Evolutionary conservation across 2,888 invertebrate genomes (phyloP), one percentile per base, ranked within the genome.

Genomic region (Halocaridina rubra): DNA sequence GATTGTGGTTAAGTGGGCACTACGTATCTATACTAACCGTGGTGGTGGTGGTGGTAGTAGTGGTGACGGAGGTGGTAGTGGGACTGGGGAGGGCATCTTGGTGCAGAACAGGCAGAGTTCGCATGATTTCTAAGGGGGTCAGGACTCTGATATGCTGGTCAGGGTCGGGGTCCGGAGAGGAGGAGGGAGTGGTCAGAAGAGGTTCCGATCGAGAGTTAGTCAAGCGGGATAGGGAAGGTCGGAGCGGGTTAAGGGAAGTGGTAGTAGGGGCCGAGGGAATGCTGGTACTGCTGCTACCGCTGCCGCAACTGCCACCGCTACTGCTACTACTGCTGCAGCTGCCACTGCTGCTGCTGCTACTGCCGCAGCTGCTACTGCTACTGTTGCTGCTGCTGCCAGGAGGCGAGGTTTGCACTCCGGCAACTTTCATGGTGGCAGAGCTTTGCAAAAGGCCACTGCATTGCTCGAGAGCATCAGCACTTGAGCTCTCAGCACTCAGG

Each of bases 101-200:
- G 74, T 87, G 87, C 80, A 87, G 78, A 59, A 87, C 80, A 61
- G 96, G 96, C 93, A 96, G 94, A 91, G 96, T 96, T 93, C 95
- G 94, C 96, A 96, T 96, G 92, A 96, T 96, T 94, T 96, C 96
- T 90, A 95, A 95, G 90, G 96, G 96, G 90, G 96, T 96, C 92
- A 96, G 94, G 92, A 96, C 96, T 92, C 96, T 94, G 92, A 96
- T 96, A 92, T 95, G 95, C 92, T 95, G 95, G 93, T 96, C 95
- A 16, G 82, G 85, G 82, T 87, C 87, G 27, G 80, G 69, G 16
- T 24, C 22, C 39, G 61, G 24, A 27, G 81, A 74, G 30, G 81
- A 74, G 19, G 79, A 32, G 57, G 81, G 74, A 22, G 64, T 61
- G 74, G 77, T 33, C 33, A 72, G 80, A 13, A 78, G 80, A 22